These are phyloP conservation scores for Drosophila sulfurigaster DNA, from an alignment of 1,140 invertebrate genomes.

Conservation along the genomic window DNA sequence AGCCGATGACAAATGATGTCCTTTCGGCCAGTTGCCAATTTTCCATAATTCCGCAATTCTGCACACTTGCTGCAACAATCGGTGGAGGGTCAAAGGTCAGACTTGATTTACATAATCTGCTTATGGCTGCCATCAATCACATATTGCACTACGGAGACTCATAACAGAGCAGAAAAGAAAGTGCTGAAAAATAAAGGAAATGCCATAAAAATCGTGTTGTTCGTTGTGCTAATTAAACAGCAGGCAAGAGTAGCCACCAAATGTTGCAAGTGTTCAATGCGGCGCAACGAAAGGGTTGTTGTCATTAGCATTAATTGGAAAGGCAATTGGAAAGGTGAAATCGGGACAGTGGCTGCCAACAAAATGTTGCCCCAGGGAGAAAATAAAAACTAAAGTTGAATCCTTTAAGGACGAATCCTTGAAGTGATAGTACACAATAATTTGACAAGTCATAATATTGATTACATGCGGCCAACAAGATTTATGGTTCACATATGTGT, in stretches of 20 bases:
- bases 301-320: slow-evolving; percentile 77
- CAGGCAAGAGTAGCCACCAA: slow-evolving; percentile 37
- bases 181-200: neutral
- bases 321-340: slow-evolving; percentile 58
- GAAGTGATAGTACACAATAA: slow-evolving; percentile 69
- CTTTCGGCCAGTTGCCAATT: slow-evolving; percentile 54
- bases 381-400: slow-evolving; percentile 33
- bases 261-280: slow-evolving; percentile 62
- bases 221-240: slow-evolving; percentile 69
- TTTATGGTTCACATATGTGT: slow-evolving; percentile 73
- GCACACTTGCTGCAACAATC: slow-evolving; percentile 62
- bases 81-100: slow-evolving; percentile 50
- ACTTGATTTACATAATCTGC: slow-evolving; percentile 67
- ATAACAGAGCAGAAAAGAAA: slow-evolving; percentile 31
- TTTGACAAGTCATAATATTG: slow-evolving; percentile 83
- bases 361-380: slow-evolving; percentile 61
- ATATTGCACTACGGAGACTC: slow-evolving; percentile 30
- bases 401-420: slow-evolving; percentile 8
- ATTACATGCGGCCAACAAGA: slow-evolving; percentile 66
- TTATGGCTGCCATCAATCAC: slow-evolving; percentile 62
- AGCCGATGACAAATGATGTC: slow-evolving; percentile 71
- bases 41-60: slow-evolving; percentile 76
- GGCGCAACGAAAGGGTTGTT: slow-evolving; percentile 58
- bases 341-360: slow-evolving; percentile 34
- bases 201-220: slow-evolving; percentile 41